These are phyloP conservation scores for Miniopterus natalensis DNA, from an alignment of 2,113 vertebrate species.

Conservation along the genomic window DNA sequence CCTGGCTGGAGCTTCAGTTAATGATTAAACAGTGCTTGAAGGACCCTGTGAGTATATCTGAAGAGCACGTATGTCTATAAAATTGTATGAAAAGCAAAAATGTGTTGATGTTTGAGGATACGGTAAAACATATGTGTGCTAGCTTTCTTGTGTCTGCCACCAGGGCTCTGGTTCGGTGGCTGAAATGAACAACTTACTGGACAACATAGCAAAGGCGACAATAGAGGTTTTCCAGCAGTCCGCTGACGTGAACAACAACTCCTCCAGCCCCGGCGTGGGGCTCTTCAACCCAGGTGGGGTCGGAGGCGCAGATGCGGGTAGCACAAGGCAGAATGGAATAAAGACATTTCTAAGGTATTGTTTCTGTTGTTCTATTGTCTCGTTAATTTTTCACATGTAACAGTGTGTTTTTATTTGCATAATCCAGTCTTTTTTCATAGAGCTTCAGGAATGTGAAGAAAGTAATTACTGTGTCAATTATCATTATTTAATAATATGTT, in stretches of 20 bases:
- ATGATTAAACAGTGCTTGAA: constrained; percentile 90
- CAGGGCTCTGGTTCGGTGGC: constrained; percentile 89
- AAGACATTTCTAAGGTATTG: constrained; percentile 89
- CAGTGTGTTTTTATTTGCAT: not conserved
- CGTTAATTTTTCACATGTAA: not conserved
- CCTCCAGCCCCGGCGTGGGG: constrained; percentile 84
- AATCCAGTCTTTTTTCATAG: not conserved
- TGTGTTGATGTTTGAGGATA: constrained; percentile 61
- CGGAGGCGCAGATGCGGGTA: constrained; percentile 82
- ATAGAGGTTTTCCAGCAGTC: constrained; percentile 90
- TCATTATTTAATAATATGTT: constrained; percentile 37
- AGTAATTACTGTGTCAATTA: constrained; percentile 13
- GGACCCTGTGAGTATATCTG: constrained; percentile 87
- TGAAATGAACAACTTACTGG: constrained; percentile 90
- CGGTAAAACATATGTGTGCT: constrained; percentile 67
- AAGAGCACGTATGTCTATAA: too few relatives aligned
- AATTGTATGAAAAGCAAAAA: constrained; percentile 50
- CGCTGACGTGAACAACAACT: constrained; percentile 87
- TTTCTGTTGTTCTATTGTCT: constrained; percentile 29
- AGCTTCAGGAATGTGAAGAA: constrained; percentile 30
- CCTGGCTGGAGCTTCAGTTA: constrained; percentile 90
- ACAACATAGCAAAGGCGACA: constrained; percentile 89
- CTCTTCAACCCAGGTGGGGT: constrained; percentile 86
- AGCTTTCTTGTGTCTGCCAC: constrained; percentile 77
- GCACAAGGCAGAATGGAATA: constrained; percentile 87